phyloP scores from a whole-genome alignment of 1,140 invertebrate species.

The Leucophenga varia region DNA sequence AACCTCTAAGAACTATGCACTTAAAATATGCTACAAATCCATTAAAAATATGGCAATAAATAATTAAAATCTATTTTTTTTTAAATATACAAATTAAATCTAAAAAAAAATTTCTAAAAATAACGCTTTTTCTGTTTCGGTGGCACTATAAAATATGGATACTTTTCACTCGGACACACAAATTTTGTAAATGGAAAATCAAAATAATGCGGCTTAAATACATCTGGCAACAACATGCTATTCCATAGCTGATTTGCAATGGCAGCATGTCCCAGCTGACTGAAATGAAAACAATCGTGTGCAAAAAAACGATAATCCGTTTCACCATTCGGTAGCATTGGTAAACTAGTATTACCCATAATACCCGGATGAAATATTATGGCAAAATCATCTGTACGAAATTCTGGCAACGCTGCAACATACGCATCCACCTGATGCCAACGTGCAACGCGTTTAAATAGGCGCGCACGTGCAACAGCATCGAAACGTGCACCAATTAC shows the following conservation, averaged over 20 bases:
- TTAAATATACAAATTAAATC: too few relatives aligned
- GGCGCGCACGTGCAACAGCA: constrained; percentile 27
- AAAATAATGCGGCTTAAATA: constrained; percentile 16
- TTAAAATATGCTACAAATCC: too few relatives aligned
- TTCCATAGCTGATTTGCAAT: constrained; percentile 63
- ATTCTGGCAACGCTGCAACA: constrained; percentile 46
- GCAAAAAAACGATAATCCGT: constrained; percentile 65
- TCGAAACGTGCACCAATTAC: constrained; percentile 54
- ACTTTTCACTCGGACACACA: constrained; percentile 27
- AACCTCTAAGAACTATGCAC: too few relatives aligned
- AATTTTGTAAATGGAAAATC: constrained; percentile 17
- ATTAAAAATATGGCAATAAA: too few relatives aligned
- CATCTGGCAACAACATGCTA: constrained; percentile 62
- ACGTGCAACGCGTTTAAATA: constrained; percentile 48
- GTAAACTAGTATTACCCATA: constrained; percentile 52
- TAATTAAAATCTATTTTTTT: too few relatives aligned
- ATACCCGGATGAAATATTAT: constrained; percentile 63
- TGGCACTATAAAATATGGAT: constrained; percentile 31
- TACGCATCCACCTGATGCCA: constrained; percentile 56
- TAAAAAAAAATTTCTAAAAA: too few relatives aligned
- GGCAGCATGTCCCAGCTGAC: constrained; percentile 64
- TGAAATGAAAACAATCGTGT: constrained; percentile 73
- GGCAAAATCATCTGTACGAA: constrained; percentile 59
- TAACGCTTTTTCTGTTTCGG: too few relatives aligned
- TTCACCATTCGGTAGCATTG: constrained; percentile 44